phyloP scores from a whole-genome alignment of 2,888 invertebrate species.

The Diarsia dahlii region DNA sequence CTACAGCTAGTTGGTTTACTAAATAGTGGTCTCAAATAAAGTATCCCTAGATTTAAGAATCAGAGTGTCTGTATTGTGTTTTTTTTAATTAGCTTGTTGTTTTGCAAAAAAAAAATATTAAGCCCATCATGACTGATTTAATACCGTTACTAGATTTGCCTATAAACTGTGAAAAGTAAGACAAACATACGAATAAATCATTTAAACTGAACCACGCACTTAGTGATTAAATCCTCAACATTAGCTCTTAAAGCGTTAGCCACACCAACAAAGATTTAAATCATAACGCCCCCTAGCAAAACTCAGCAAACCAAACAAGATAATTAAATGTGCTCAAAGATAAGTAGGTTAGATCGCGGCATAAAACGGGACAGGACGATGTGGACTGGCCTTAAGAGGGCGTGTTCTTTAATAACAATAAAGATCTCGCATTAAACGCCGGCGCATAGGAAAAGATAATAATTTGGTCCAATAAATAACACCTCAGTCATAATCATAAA shows the following conservation, averaged over 20 bases:
- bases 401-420: slow-evolving; percentile 47
- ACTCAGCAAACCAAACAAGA: background rate
- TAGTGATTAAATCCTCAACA: slow-evolving; percentile 16
- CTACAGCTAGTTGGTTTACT: background rate
- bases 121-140: background rate
- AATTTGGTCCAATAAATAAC: slow-evolving; percentile 64
- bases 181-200: slow-evolving; percentile 24
- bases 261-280: background rate
- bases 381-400: slow-evolving; percentile 31
- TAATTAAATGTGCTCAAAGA: background rate
- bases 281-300: slow-evolving; percentile 14
- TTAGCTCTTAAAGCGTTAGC: slow-evolving; percentile 21
- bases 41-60: background rate
- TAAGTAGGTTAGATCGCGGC: background rate
- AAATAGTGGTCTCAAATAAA: background rate
- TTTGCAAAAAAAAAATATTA: background rate
- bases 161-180: slow-evolving; percentile 23
- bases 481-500: slow-evolving; percentile 64
- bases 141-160: slow-evolving; percentile 10
- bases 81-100: background rate
- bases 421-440: slow-evolving; percentile 55
- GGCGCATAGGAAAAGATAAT: slow-evolving; percentile 55
- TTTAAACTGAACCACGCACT: slow-evolving; percentile 3
- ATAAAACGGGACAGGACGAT: slow-evolving; percentile 11
- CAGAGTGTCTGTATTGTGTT: too few species aligned